Conservation (phyloP, 2,888 invertebrate species). For the Himalopsyche japonica region DNA sequence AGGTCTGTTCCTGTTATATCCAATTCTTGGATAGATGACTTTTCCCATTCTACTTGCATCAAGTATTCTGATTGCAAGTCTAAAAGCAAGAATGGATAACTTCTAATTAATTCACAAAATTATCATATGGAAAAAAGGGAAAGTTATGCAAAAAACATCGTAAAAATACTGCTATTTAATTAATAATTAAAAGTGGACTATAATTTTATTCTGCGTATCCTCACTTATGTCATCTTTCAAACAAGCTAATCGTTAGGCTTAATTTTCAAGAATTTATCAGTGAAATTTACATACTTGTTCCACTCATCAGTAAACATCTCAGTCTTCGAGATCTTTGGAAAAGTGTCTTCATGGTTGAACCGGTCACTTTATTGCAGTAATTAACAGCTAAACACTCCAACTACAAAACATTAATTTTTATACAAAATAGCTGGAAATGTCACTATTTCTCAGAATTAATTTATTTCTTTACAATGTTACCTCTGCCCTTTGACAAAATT, state of each 20-base stretch:
- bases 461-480: no score
- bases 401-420: constrained; percentile 49
- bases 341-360: constrained; percentile 90
- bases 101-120: not conserved
- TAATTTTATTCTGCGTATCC: no score
- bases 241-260: no score
- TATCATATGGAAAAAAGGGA: no score
- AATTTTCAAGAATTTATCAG: not conserved
- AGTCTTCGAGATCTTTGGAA: constrained; percentile 92
- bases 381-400: constrained; percentile 96
- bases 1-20: constrained; percentile 98
- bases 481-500: no score
- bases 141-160: no score
- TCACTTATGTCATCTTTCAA: no score
- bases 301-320: constrained; percentile 91
- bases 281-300: constrained; percentile 75
- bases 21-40: constrained; percentile 88
- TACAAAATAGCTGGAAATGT: no score
- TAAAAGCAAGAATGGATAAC: constrained; percentile 47
- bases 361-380: constrained; percentile 95
- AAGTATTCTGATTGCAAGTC: constrained; percentile 90
- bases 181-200: no score
- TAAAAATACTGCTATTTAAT: no score
- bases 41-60: constrained; percentile 98
- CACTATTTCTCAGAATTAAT: no score